A percentile compares a stretch with the other conserved stretches of the same genome.
Evolutionary conservation across 2,888 invertebrate genomes (phyloP).

Genomic region (Drosophila glabriapex): DNA sequence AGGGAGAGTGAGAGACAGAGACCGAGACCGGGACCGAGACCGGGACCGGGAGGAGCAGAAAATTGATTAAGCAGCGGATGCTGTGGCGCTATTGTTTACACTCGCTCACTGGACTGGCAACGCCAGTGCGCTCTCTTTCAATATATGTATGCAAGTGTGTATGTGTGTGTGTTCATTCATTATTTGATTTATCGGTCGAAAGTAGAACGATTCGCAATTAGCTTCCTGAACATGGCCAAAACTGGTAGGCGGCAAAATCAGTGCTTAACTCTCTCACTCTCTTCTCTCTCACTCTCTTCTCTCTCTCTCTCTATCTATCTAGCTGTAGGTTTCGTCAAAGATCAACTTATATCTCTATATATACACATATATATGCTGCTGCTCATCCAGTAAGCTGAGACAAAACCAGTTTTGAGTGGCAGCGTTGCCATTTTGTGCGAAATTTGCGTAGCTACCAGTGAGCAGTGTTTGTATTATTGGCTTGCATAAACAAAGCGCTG

Average conservation of each 20-base stretch:
- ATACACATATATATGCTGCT: constrained; percentile 16
- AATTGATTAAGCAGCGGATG: constrained; percentile 36
- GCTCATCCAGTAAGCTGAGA: constrained; percentile 42
- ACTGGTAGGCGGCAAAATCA: constrained; percentile 12
- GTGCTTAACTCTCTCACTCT: constrained; percentile 11
- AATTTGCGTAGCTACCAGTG: constrained; percentile 53
- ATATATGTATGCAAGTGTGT: neutral
- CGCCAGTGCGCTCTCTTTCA: constrained; percentile 17
- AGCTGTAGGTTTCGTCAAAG: constrained; percentile 42
- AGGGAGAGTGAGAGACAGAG: neutral
- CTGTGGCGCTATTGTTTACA: constrained; percentile 51
- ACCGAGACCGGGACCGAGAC: neutral
- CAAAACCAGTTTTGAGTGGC: constrained; percentile 63
- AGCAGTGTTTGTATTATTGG: constrained; percentile 19
- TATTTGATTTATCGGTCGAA: constrained; percentile 69
- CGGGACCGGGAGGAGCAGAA: neutral
- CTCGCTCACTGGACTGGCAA: constrained; percentile 28
- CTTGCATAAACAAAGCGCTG: constrained; percentile 28
- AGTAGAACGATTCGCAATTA: constrained; percentile 60
- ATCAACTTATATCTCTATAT: constrained; percentile 49
- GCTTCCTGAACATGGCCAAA: constrained; percentile 47
- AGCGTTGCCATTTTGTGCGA: constrained; percentile 69
- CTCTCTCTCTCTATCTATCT: neutral
- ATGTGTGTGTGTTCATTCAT: constrained; percentile 60
- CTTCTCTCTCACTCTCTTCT: too few relatives aligned